Evolutionary conservation across 2,888 invertebrate genomes (phyloP).

Genomic region (Sphaerophoria rueppellii): DNA sequence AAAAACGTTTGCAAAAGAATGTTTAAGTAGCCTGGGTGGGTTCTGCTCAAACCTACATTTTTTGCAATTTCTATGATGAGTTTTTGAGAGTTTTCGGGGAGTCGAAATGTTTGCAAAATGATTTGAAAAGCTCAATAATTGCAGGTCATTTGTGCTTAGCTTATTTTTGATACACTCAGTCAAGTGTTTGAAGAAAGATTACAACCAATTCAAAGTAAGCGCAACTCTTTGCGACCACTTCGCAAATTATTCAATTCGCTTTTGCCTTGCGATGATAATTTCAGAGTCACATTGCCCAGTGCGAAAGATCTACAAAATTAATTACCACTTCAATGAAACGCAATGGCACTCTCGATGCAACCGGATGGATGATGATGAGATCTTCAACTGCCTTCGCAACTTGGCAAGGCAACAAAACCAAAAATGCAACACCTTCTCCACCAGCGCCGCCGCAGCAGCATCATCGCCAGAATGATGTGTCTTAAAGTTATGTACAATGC

Average conservation of each 20-base stretch:
- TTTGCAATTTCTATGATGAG: too few relatives aligned
- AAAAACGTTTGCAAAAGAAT: too few relatives aligned
- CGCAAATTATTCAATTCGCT: not conserved
- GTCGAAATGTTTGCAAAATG: too few relatives aligned
- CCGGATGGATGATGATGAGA: slow-evolving; percentile 73
- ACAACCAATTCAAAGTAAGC: too few relatives aligned
- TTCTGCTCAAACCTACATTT: too few relatives aligned
- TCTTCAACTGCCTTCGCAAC: slow-evolving; percentile 47
- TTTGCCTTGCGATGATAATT: slow-evolving; percentile 40
- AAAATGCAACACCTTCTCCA: slow-evolving; percentile 27
- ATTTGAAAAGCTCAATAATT: too few relatives aligned
- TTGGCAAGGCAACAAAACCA: slow-evolving; percentile 10
- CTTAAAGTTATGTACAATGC: slow-evolving; percentile 71
- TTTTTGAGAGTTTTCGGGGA: too few relatives aligned
- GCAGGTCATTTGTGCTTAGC: too few relatives aligned
- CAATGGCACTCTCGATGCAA: slow-evolving; percentile 71
- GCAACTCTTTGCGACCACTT: slow-evolving; percentile 1
- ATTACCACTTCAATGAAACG: slow-evolving; percentile 73
- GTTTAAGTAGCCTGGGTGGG: too few relatives aligned
- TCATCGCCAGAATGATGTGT: slow-evolving; percentile 55
- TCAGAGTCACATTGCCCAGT: slow-evolving; percentile 43
- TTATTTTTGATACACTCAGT: too few relatives aligned
- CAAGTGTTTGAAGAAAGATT: too few relatives aligned
- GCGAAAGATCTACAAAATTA: slow-evolving; percentile 73
- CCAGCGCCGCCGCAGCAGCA: slow-evolving; percentile 35